Base-by-base conservation (phyloP, 2,113 vertebrate genomes). In the Stigmatopora nigra region DNA sequence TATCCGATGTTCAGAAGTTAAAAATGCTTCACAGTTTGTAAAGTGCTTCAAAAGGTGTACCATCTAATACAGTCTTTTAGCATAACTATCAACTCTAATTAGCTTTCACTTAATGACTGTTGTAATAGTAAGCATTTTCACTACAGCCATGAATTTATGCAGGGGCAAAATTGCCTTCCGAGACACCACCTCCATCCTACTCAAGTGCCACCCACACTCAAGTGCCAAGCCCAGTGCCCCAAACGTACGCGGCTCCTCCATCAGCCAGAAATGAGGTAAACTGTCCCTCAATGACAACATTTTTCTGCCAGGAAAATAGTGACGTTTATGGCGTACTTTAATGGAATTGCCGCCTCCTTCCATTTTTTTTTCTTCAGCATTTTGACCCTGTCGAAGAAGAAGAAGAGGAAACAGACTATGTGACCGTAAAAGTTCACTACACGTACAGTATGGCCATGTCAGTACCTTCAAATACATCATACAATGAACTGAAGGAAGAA, bases 381-480 rank as follows among this genome's bases (percentile, higher is more conserved):
- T 36, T 38, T 22, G 62, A 46, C 25, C 48, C 52, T 0, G 19
- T 63, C 51, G 63, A 76, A 57, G 61, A 46, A 20, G 68, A 68
- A 13, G 83, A 82, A n/a, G n/a, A n/a, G n/a, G n/a, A n/a, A 9
- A 46, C 1, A 0, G 55, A 72, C 16, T 83, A 82, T 0, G 69
- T 73, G 15, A 59, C 90, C n/a, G 69, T 95, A 69, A 87, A 88
- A 4, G 92, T 87, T 9, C 79, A 80, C 36, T 94, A 92, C 0
- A 86, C 73, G 1, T 92, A 92, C 88, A 91, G 83, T 0, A 46
- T 94, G 76, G 76, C 91, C 63, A 64, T 95, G 76, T 80, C 25
- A 49, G 87, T 91, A 0, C 88, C 84, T 0, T 0, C 67, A 63
- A 84, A 83, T 47, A 86, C 82, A 0, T 47, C 87, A 0, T 83